Base-by-base conservation (phyloP, 2,797 vertebrate species). In the Aythya fuligula region DNA sequence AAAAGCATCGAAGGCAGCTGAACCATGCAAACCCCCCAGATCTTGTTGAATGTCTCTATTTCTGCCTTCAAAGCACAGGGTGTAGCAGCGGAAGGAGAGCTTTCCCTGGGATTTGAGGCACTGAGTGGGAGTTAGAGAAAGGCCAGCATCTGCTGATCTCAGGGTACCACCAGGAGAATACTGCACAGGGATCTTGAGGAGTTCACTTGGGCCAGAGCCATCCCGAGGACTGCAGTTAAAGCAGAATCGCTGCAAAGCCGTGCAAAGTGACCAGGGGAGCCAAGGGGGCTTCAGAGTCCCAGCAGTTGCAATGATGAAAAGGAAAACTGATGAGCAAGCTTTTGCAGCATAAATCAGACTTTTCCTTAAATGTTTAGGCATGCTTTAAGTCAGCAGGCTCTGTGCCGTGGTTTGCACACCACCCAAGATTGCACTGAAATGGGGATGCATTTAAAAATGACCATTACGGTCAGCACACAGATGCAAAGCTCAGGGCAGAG, bases 41-140 rank as follows among this genome's bases (percentile, higher is more conserved):
- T 58, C 78, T 54, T 13, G 27, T 54, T 66, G 87, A 77, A 90
- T 85, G 43, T 69, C 54, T 83, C 58, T 8, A 21, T 61, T 84
- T 90, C 74, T 93, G 77, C 78, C 89, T 95, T 94, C 90, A 92
- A 96, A 96, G 94, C 72, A 13, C 54, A 90, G 81, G 84, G 95
- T 94, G 94, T 94, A 96, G 90, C 91, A 96, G 87, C 81, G 88
- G 94, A 97, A 96, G 88, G 84, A 77, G 56, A 94, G 75, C 78
- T 69, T 95, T 95, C 93, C 51, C 83, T 90, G 96, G 94, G 95
- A 93, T 94, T 91, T 93, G 87, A 96, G 74, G 81, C 94, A 87
- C 89, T 89, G 95, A 97, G 96, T 97, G 95, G 96, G 96, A 96
- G 96, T 96, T 75, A 96, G 94, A 93, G 90, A 87, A 92, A 96